Evolutionary conservation across 2,888 invertebrate species (phyloP).

Genomic region (Erpobdella octoculata): DNA sequence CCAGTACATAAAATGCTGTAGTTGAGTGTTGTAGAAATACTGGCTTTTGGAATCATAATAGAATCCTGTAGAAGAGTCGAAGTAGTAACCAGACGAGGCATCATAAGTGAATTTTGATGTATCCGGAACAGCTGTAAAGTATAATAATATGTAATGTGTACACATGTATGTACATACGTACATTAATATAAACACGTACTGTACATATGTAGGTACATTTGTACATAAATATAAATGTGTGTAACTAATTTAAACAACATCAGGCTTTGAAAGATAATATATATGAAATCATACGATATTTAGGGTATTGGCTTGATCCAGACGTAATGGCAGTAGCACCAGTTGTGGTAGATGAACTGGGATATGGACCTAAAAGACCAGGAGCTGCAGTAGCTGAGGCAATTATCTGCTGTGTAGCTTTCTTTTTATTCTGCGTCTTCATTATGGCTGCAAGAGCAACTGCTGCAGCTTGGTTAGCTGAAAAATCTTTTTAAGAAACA

Average conservation of each 20-base stretch:
- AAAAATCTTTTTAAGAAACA: slow-evolving; percentile 44
- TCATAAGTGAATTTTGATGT: slow-evolving; percentile 85
- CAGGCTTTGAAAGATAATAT: background rate
- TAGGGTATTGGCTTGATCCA: slow-evolving; percentile 24
- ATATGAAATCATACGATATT: slow-evolving; percentile 21
- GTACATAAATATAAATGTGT: background rate
- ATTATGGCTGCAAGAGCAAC: slow-evolving; percentile 75
- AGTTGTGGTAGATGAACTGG: background rate
- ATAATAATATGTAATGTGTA: background rate
- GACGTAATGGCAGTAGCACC: background rate
- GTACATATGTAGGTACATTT: background rate
- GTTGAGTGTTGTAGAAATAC: slow-evolving; percentile 88
- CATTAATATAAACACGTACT: background rate
- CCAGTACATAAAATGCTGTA: slow-evolving; percentile 89
- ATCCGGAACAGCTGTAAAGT: slow-evolving; percentile 62
- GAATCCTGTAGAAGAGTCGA: slow-evolving; percentile 63
- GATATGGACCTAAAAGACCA: background rate
- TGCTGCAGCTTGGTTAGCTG: slow-evolving; percentile 56
- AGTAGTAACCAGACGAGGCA: slow-evolving; percentile 40
- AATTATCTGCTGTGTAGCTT: slow-evolving; percentile 22
- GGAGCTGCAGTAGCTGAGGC: slow-evolving; percentile 25
- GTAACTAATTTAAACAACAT: background rate
- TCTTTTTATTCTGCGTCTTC: slow-evolving; percentile 55
- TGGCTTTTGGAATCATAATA: slow-evolving; percentile 91
- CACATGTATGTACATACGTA: background rate